Base-by-base conservation (phyloP, 2,113 vertebrate genomes). In the Mungos mungo region DNA sequence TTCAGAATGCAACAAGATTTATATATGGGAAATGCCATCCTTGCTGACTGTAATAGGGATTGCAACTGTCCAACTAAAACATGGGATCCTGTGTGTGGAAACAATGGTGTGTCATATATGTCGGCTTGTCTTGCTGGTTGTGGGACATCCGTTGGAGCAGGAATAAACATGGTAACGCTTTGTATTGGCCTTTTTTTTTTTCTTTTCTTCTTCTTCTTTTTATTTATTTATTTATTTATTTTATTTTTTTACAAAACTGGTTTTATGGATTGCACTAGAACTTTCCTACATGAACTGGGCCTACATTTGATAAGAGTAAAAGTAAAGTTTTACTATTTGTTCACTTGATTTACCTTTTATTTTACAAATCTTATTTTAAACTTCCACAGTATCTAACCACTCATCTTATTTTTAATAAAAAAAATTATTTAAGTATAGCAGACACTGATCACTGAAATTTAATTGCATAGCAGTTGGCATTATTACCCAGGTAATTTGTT, bases 61-160 rank as follows among this genome's bases (percentile, higher is more conserved):
- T 99, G 99, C 88, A 98, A 97, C 71, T 99, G 99, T 95, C 97
- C 98, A 0, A 74, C 86, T 3, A 99, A 98, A 85, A 98, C 98
- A 29, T 99, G 99, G 99, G 99, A 99, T 74, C 99, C 99, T 0
- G 99, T 99, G 88, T 99, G 99, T 82, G 99, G 99, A 5, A 98
- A 97, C 81, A 99, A 99, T 0, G 99, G 99, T 13, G 95, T 99
- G 80, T 99, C 99, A 0, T 99, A 99, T 0, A 98, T 99, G 96
- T 99, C 99, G n/a, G 99, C 99, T 1, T 99, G 99, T 96, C 99
- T 99, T 21, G 99, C 99, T 50, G 99, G 99, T 18, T 99, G 99
- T 97, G 98, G 97, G 66, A 72, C 96, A 27, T 99, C 99, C 14
- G 74, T 76, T 41, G 99, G 99, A 97, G 97, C 97, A 54, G 99